These are phyloP conservation scores for Atherinomorus stipes DNA, from an alignment of 2,113 vertebrate genomes.

Conservation along the genomic window DNA sequence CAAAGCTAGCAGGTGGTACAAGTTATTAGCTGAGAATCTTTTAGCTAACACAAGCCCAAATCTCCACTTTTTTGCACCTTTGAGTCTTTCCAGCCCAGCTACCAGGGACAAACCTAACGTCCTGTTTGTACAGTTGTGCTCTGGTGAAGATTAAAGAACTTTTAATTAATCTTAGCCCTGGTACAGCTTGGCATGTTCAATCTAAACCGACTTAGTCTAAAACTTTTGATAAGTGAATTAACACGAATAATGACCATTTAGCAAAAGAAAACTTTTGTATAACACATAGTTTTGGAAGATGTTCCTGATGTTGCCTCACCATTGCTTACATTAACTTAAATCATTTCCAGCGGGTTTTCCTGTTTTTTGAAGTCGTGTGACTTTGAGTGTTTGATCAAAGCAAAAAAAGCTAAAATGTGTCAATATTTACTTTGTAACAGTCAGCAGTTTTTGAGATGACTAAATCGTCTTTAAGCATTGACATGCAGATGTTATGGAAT, in stretches of 20 bases:
- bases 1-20: neutral
- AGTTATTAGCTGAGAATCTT: neutral
- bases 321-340: no score
- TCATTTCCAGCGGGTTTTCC: no score
- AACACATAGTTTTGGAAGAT: no score
- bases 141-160: neutral
- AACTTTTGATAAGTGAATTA: no score
- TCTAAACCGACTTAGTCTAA: no score
- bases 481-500: no score
- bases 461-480: no score
- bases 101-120: neutral
- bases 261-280: no score
- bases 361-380: no score
- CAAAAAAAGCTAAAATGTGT: neutral
- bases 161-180: neutral
- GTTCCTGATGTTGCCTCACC: no score
- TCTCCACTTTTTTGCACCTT: neutral
- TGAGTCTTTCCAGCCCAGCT: neutral
- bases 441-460: no score
- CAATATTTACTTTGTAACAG: neutral
- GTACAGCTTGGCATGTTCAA: neutral
- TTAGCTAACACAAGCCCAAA: neutral
- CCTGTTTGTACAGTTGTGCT: neutral
- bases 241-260: no score
- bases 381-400: neutral